These are phyloP conservation scores for Eueremaeus valkanovi DNA, from an alignment of 2,888 invertebrate species.

Conservation along the genomic window DNA sequence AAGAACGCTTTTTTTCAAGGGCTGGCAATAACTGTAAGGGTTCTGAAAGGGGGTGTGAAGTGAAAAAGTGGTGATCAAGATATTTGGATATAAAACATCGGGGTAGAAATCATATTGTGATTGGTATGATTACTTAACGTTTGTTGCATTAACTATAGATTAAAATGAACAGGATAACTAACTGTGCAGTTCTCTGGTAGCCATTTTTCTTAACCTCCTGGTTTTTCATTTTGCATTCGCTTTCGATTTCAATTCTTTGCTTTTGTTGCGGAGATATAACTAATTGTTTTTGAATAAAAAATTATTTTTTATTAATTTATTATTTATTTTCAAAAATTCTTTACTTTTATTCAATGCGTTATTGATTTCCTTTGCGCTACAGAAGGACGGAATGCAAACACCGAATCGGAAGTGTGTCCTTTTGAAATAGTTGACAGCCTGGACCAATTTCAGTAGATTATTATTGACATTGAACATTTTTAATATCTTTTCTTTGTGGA, in stretches of 20 bases:
- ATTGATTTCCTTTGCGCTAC: conserved; percentile 38
- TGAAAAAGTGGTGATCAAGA: too few species aligned
- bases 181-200: conserved; percentile 31
- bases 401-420: conserved; percentile 38
- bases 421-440: conserved; percentile 32
- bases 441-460: conserved; percentile 30
- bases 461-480: background rate
- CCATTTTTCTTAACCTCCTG: conserved; percentile 9
- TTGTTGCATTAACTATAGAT: too few species aligned
- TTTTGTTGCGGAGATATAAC: background rate
- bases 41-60: too few species aligned
- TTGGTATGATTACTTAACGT: too few species aligned
- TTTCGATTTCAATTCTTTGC: conserved; percentile 25
- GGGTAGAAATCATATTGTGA: too few species aligned
- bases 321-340: background rate
- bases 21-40: too few species aligned
- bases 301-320: background rate
- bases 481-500: background rate
- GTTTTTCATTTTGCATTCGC: conserved; percentile 13
- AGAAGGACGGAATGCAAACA: conserved; percentile 41
- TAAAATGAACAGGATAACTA: background rate
- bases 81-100: too few species aligned
- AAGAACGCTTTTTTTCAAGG: too few species aligned
- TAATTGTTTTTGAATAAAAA: background rate
- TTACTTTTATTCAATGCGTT: conserved; percentile 38